Evolutionary conservation across 2,113 vertebrate species (phyloP).

Genomic region (Phoenicopterus ruber): DNA sequence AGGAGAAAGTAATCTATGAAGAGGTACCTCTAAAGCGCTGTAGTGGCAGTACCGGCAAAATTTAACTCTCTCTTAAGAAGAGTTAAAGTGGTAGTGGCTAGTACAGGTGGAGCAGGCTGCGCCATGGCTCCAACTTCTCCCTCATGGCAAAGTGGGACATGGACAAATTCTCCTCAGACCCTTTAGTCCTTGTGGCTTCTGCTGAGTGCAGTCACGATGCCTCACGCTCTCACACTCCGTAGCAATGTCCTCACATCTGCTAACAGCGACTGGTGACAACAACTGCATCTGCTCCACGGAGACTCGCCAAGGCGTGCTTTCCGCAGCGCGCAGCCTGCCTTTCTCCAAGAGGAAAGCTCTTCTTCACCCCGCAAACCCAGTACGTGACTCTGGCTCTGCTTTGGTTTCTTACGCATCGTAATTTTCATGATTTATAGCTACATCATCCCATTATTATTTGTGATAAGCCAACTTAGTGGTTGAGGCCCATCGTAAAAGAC

Average conservation of each 20-base stretch:
- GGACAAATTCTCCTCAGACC: neutral
- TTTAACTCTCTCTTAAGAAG: neutral
- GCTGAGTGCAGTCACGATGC: accelerated
- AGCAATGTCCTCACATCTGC: neutral
- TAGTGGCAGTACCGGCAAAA: neutral
- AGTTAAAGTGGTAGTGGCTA: neutral
- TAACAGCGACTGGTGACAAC: neutral
- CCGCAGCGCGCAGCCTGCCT: accelerated
- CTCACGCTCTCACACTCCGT: neutral
- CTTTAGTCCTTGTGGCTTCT: neutral
- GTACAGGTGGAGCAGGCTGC: neutral
- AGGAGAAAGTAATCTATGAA: neutral
- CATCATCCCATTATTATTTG: neutral
- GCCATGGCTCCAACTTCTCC: neutral
- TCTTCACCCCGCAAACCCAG: neutral
- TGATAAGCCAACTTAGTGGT: neutral
- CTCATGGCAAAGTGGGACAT: neutral
- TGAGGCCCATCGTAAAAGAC: neutral
- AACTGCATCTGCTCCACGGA: accelerated
- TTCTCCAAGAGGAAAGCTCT: neutral
- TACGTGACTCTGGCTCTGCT: neutral
- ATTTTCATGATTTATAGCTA: neutral
- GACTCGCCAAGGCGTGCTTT: accelerated
- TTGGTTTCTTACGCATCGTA: neutral
- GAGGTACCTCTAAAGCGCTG: neutral